Evolutionary conservation across 2,888 invertebrate species (phyloP), one percentile per base, ranked within the genome.

Genomic region (Dioctria rufipes): DNA sequence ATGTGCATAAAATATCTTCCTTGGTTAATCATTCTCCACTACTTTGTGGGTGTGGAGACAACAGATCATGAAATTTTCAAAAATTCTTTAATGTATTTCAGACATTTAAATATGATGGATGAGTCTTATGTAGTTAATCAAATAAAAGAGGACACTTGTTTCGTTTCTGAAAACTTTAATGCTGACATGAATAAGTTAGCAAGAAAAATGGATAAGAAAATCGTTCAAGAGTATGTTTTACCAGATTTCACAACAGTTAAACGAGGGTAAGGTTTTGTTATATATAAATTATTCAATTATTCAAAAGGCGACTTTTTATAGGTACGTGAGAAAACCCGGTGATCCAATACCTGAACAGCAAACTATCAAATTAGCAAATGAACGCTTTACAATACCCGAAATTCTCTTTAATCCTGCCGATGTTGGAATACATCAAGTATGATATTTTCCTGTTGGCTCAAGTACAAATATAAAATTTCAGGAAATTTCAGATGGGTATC

Each of bases 51-150:
- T 25, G 25, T 25, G 25, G 25, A 4, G 51, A 51, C 51, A 11
- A 51, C 6, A 51, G 6, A 51, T 51, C 6, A 11, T 51, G 51
- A 9, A 2, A 51, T 9, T 51, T 51, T 9, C 51, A 51, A 9
- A 51, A 51, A 51, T 6, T 9, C 25, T 58, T 1, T 1, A 46
- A 46, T 46, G 1, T 46, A 46, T 8, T 46, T 46, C 84, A 91
- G 94, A 61, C 98, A 99, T 87, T 89, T 99, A 65, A 97, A 99
- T 90, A 98, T 99, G 0, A 97, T 98, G 97, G 98, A 99, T 87
- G 99, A 99, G 89, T 98, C 98, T 0, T 98, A 96, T 89, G 98
- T 99, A 0, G 97, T 99, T 67, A 99, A 99, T 89, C 98, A 99
- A 90, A 95, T 95, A 0, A 99, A 99, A 88, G 99, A 99, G 89